Base-by-base conservation (phyloP, 2,888 invertebrate species). In the Dryobotodes eremita region DNA sequence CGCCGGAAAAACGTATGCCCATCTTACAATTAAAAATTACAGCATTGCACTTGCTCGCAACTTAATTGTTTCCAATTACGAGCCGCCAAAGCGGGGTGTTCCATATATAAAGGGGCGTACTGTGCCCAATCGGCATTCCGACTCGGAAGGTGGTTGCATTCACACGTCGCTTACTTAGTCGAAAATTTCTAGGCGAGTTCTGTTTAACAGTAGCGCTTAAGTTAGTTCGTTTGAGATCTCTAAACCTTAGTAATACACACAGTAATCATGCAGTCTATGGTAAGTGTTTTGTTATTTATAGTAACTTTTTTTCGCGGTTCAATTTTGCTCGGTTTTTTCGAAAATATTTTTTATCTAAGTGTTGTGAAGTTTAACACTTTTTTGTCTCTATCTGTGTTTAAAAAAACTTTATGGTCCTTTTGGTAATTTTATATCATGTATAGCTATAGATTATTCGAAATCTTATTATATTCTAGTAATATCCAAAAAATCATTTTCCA, bases 221-320 rank as follows among this genome's bases (percentile, higher is more conserved):
- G 95, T 92, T 94, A 97, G 97, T 97, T 97, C 96, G 96, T 97
- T 97, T 97, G 96, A 96, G 96, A 97, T 97, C 96, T 96, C 96
- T 91, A 89, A 91, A 94, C 85, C 88, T 91, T 95, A 95, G 92
- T 93, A 85, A 93, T 91, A 94, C 90, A 94, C 92, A 93, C 92
- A 92, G 85, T 94, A 95, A 96, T 97, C 96, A 97, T 97, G 96
- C 96, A 96, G 96, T 96, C 96, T 94, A 92, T 96, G 96, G 96
- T 97, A 86, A 97, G 96, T 96, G 77, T 86, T 83, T 87, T 81
- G 81, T 78, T 86, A 81, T 82, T 86, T 75, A 65, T 82, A 80
- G 82, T 72, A 69, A 73, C 71, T 72, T 69, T 74, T 71, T 66
- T 73, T 53, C 15, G 20, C 11, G 26, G 11, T 48, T 15, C 0